Evolutionary conservation across 2,888 invertebrate genomes (phyloP), one percentile per base, ranked within the genome.

Genomic region (Drosophila mulleri): DNA sequence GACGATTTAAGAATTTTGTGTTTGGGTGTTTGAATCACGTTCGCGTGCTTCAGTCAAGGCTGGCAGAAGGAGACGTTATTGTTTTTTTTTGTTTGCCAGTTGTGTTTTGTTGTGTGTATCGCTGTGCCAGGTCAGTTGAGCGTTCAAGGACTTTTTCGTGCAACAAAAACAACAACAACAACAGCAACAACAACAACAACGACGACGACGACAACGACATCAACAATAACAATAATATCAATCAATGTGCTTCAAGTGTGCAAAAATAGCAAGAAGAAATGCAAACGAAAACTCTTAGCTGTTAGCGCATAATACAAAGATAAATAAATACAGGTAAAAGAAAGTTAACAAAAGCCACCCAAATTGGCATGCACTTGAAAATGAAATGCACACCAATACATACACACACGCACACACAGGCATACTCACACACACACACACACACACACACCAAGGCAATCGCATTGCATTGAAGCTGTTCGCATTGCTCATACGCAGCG

Each of bases 61-160:
- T 81, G 78, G 62, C 53, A 50, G 60, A 56, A 66, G 58, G 61
- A 66, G 70, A 68, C 65, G 53, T 53, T 72, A 50, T 47, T 53
- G 65, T 50, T 53, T 16, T 56, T 56, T 72, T 57, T 47, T 56
- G 65, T 53, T 56, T 67, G 64, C 59, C 66, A 82, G 66, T 75
- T 81, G 67, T 81, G 67, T 50, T 45, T 6, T 62, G 61, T 52
- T 70, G 82, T 85, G 86, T 82, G 76, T 85, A 82, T 85, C 81
- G 50, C 50, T 3, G 88, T 90, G 87, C 67, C 84, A 90, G 90
- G 90, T 84, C 84, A 90, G 84, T 88, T 90, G 87, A 85, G 89
- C 89, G 87, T 89, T 90, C 84, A 84, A 84, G 84, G 84, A 90
- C 90, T 84, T 84, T 67, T 74, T 53, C 61, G 63, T 85, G 64